Conservation (phyloP, 2,888 invertebrate species). For the Beris chalybata region DNA sequence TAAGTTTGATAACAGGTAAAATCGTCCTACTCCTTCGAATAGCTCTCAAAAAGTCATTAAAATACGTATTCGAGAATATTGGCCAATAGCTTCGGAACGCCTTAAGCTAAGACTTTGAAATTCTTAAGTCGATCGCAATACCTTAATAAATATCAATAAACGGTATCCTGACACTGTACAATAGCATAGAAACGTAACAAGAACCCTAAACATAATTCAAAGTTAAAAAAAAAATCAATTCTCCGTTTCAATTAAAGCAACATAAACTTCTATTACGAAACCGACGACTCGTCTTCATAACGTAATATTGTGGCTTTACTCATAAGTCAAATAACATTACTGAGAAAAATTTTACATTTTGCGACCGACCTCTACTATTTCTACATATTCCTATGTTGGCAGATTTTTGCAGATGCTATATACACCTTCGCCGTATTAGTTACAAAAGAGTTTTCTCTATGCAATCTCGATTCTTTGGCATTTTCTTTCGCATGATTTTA, state of each 20-base stretch:
- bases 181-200: neutral
- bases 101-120: no score
- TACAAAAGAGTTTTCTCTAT: constrained; percentile 1
- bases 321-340: constrained; percentile 26
- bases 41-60: no score
- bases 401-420: constrained; percentile 1
- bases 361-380: constrained; percentile 22
- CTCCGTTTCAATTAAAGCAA: constrained; percentile 26
- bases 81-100: no score
- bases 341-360: constrained; percentile 29
- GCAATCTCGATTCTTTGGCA: constrained; percentile 30
- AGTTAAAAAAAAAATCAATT: constrained; percentile 2
- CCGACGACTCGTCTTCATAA: constrained; percentile 21
- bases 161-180: no score
- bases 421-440: neutral
- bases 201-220: constrained; percentile 13
- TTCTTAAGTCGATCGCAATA: no score
- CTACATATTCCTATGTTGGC: constrained; percentile 17
- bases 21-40: no score
- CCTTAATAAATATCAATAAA: no score
- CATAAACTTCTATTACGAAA: constrained; percentile 17
- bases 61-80: no score
- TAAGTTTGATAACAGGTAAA: no score
- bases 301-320: constrained; percentile 24
- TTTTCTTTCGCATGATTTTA: constrained; percentile 34